Conservation (phyloP, 2,888 invertebrate species). For the Xylophagus ater region DNA sequence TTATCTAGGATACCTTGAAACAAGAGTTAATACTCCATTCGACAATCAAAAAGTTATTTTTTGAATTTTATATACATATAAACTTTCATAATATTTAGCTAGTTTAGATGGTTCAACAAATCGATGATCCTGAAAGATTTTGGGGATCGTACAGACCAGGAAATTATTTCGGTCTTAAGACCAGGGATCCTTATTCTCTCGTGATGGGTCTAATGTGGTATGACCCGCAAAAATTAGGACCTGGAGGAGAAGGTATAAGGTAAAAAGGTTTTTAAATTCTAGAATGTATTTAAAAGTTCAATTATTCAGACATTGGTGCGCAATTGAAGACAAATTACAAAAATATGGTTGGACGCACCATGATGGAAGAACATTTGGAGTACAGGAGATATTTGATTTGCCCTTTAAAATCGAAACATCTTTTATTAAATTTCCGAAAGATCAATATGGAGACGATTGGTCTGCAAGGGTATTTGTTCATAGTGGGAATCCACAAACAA, state of each 20-base stretch:
- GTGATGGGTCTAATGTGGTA: conserved; percentile 98
- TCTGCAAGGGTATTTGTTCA: conserved; percentile 66
- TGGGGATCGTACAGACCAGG: conserved; percentile 93
- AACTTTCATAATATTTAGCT: background rate
- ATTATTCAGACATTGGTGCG: conserved; percentile 77
- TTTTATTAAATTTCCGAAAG: conserved; percentile 76
- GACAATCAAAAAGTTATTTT: conserved; percentile 56
- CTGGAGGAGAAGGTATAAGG: conserved; percentile 65
- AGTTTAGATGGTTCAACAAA: conserved; percentile 51
- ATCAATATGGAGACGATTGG: conserved; percentile 85
- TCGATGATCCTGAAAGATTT: conserved; percentile 64
- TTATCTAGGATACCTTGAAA: conserved; percentile 74
- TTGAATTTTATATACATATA: background rate
- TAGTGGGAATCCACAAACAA: conserved; percentile 23
- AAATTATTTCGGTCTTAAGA: conserved; percentile 83
- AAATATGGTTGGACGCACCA: conserved; percentile 87
- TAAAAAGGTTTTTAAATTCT: conserved; percentile 24
- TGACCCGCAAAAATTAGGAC: conserved; percentile 53
- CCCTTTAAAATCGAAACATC: conserved; percentile 68
- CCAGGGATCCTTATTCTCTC: conserved; percentile 75
- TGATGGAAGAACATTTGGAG: conserved; percentile 84
- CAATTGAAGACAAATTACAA: conserved; percentile 70
- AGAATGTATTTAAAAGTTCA: conserved; percentile 1
- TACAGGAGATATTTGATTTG: conserved; percentile 77
- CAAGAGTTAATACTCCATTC: conserved; percentile 76